Evolutionary conservation across 2,113 vertebrate genomes (phyloP).

Genomic region (Cygnus buccinator): DNA sequence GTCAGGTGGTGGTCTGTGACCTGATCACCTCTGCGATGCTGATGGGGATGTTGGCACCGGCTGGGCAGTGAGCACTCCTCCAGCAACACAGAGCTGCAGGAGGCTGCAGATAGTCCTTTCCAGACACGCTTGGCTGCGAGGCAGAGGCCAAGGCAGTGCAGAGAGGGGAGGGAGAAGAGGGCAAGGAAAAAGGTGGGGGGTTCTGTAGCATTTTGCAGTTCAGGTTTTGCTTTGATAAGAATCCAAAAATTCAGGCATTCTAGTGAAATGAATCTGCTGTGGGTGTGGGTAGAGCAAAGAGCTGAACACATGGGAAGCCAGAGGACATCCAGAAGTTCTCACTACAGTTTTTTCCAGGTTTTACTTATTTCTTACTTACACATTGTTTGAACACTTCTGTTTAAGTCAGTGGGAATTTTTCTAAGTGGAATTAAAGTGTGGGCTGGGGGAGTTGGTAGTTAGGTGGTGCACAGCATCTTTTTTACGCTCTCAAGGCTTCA

Average conservation of each 20-base stretch:
- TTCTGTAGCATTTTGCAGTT: background rate
- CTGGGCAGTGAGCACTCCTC: background rate
- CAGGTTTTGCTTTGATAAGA: background rate
- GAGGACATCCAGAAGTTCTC: background rate
- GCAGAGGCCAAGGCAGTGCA: too few relatives aligned
- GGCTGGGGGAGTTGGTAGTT: background rate
- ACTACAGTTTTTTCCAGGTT: background rate
- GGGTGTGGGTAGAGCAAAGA: background rate
- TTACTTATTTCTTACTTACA: background rate
- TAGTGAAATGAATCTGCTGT: background rate
- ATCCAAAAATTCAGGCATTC: background rate
- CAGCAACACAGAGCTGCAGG: background rate
- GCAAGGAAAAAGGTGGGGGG: background rate
- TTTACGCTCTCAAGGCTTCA: background rate
- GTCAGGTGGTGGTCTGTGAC: background rate
- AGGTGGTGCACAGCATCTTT: background rate
- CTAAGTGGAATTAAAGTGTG: background rate
- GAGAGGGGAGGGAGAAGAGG: background rate
- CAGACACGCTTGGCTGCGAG: too few relatives aligned
- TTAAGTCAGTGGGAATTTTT: background rate
- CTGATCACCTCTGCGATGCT: background rate
- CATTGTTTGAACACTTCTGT: background rate
- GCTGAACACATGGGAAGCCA: background rate
- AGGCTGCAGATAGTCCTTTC: background rate
- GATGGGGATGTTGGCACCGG: background rate